phyloP scores from a whole-genome alignment of 2,113 vertebrate genomes.

The Oreotrochilus melanogaster region DNA sequence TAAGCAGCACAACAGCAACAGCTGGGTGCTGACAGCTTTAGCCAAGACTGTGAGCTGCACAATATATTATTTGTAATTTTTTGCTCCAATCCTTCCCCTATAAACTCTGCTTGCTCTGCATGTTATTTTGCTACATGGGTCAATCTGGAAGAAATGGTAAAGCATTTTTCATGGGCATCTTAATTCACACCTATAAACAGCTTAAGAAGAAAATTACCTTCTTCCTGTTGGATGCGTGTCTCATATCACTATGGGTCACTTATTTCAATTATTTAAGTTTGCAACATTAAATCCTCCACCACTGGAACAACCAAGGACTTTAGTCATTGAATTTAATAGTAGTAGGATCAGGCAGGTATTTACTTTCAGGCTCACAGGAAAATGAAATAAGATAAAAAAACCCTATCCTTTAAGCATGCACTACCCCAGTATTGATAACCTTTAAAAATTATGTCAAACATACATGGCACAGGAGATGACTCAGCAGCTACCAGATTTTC shows the following conservation, averaged over 20 bases:
- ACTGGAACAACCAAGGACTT: slow-evolving; percentile 17
- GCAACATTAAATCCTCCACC: slow-evolving; percentile 9
- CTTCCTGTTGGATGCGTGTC: slow-evolving; percentile 15
- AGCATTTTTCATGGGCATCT: slow-evolving; percentile 34
- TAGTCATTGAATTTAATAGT: slow-evolving; percentile 13
- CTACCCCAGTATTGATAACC: slow-evolving; percentile 21
- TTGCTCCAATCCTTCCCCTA: not conserved
- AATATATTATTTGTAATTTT: not conserved
- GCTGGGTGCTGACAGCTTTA: not conserved
- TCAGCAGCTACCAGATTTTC: slow-evolving; percentile 35
- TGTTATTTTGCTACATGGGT: slow-evolving; percentile 24
- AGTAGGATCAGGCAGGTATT: not conserved
- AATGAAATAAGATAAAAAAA: not conserved
- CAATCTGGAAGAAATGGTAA: slow-evolving; percentile 21
- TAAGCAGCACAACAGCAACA: slow-evolving; percentile 10
- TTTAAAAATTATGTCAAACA: slow-evolving; percentile 43
- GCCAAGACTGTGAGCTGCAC: not conserved
- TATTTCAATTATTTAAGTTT: slow-evolving; percentile 54
- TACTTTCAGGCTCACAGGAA: slow-evolving; percentile 1
- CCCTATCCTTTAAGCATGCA: not conserved
- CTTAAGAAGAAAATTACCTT: slow-evolving; percentile 36
- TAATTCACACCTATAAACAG: slow-evolving; percentile 45
- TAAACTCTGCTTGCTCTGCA: slow-evolving; percentile 49
- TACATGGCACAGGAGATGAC: not conserved
- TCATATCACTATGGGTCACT: slow-evolving; percentile 28